These are phyloP conservation scores for Scolopax mira DNA, from an alignment of 2,113 vertebrate species.

Conservation along the genomic window DNA sequence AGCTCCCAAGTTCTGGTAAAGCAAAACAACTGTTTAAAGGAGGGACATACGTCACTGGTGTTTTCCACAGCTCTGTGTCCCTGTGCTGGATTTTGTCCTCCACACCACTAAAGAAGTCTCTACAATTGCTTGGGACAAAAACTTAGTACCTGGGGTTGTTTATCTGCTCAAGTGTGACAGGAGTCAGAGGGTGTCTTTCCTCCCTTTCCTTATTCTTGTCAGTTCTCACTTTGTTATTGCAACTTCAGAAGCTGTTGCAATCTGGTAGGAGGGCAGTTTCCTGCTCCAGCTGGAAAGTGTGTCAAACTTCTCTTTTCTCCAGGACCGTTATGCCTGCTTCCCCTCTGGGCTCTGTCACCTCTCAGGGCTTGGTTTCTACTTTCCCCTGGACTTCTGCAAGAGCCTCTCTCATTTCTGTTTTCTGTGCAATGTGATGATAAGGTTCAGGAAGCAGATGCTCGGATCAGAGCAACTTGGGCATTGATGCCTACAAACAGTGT, in stretches of 20 bases:
- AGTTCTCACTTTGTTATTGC: neutral
- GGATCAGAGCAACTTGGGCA: neutral
- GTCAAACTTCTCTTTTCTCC: slow-evolving; percentile 7
- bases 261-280: neutral
- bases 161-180: neutral
- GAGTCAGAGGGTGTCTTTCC: neutral
- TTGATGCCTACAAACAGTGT: neutral
- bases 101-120: neutral
- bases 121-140: neutral
- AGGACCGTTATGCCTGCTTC: neutral
- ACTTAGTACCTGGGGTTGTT: neutral
- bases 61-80: neutral
- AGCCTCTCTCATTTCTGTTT: neutral
- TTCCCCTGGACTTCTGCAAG: neutral
- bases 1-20: neutral
- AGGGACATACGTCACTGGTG: neutral
- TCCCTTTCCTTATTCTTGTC: neutral
- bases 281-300: neutral
- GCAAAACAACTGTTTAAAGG: neutral
- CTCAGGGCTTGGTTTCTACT: neutral
- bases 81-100: neutral
- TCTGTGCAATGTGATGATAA: neutral
- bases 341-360: neutral
- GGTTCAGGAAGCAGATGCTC: slow-evolving; percentile 9
- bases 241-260: slow-evolving; percentile 10